Evolutionary conservation across 53 echinoderm and acorn worm genomes (phyloP).

Genomic region (Apostichopus leukothele): DNA sequence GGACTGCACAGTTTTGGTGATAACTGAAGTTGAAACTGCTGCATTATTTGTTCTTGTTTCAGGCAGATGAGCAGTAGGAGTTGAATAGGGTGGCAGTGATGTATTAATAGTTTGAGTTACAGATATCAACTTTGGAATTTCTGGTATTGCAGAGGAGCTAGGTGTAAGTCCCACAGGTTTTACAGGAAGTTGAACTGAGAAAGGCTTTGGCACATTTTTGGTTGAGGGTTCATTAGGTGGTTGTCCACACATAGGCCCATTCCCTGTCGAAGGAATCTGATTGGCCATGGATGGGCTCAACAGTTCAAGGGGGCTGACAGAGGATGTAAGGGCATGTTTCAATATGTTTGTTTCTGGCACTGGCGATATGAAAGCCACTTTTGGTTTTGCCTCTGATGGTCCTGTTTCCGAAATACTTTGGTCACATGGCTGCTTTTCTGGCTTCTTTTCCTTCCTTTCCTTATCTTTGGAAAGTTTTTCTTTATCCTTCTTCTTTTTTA

Average conservation of each 20-base stretch:
- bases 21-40: slow-evolving; percentile 36
- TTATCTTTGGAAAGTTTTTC: slow-evolving; percentile 50
- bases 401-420: slow-evolving; percentile 57
- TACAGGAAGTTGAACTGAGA: slow-evolving; percentile 9
- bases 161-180: not conserved
- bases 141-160: slow-evolving; percentile 65
- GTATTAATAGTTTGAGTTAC: slow-evolving; percentile 77
- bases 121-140: slow-evolving; percentile 94
- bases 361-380: slow-evolving; percentile 59
- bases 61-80: not conserved
- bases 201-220: slow-evolving; percentile 63
- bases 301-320: slow-evolving; percentile 45
- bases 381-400: slow-evolving; percentile 41
- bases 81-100: slow-evolving; percentile 48
- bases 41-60: slow-evolving; percentile 42
- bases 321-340: slow-evolving; percentile 88
- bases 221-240: slow-evolving; percentile 43
- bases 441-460: slow-evolving; percentile 56
- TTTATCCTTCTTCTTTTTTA: slow-evolving; percentile 82
- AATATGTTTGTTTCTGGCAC: slow-evolving; percentile 89
- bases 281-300: slow-evolving; percentile 6
- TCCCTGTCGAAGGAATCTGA: slow-evolving; percentile 15
- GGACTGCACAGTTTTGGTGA: slow-evolving; percentile 51
- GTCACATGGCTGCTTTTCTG: slow-evolving; percentile 52
- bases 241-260: not conserved